Evolutionary conservation across 1,140 invertebrate genomes (phyloP), one percentile per base, ranked within the genome.

Genomic region (Chionoecetes opilio): DNA sequence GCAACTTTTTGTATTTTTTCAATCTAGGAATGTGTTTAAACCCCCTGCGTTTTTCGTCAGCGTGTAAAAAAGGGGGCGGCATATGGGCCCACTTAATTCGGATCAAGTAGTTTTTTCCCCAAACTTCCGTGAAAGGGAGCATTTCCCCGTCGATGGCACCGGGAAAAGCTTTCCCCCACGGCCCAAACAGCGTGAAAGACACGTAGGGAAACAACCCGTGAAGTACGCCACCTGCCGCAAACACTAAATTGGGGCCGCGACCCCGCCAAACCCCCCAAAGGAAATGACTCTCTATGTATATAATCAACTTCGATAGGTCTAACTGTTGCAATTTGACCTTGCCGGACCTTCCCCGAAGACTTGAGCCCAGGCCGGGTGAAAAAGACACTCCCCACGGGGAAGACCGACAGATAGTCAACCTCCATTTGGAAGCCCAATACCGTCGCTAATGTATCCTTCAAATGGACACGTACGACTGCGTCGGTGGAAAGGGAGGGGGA

Each of bases 171-270:
- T n/a, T 98, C 98, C 97, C 0, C 98, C 98, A 95, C 98, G 97
- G 14, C 98, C 97, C 0, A n/a, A 99, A 97, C 0, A 99, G 96
- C 1, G 98, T 98, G 2, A 98, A 97, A 96, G 99, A 97, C 0
- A 99, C 97, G 96, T 99, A 99, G 0, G 99, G 98, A 99, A 99
- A 99, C 97, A 0, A 98, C 98, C 0, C 99, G n/a, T 97, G 96
- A 99, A 99, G 96, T 99, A 99, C 0, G 95, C 95, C 41, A 93
- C 94, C 95, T 96, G 93, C 1, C 11, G 35, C n/a, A n/a, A n/a
- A 29, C 8, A 31, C 8, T 17, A 41, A 14, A 38, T 3, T 38
- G 1, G 37, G 0, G 31, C n/a, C 86, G 14, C 38, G 14, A 14
- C 14, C 14, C 38, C 5, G 14, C 38, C 3, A 41, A 41, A 41